phyloP scores from a whole-genome alignment of 2,888 invertebrate genomes.

The Platycheirus rosarum region DNA sequence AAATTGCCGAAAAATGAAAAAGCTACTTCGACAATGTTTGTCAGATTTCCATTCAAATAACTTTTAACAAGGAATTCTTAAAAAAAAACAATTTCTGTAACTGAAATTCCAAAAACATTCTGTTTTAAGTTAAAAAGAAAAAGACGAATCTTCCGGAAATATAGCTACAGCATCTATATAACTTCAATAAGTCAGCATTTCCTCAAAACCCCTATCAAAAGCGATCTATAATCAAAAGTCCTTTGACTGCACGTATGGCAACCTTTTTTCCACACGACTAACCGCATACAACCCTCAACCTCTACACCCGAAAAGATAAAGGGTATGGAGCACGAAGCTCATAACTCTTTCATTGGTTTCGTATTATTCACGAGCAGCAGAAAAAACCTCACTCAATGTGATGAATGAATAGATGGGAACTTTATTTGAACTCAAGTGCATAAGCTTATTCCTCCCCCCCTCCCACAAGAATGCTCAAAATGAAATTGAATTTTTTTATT shows the following conservation, averaged over 20 bases:
- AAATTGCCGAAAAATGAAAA: no score
- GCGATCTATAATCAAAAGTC: constrained; percentile 18
- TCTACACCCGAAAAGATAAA: not conserved
- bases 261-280: constrained; percentile 27
- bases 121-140: no score
- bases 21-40: no score
- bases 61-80: no score
- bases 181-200: constrained; percentile 21
- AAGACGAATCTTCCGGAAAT: no score
- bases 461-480: not conserved
- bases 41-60: no score
- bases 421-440: constrained; percentile 37
- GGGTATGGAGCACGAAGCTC: constrained; percentile 21
- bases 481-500: constrained; percentile 8
- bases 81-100: no score
- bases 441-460: constrained; percentile 4
- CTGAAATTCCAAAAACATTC: no score
- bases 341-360: constrained; percentile 42
- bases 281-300: constrained; percentile 8
- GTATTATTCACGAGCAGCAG: constrained; percentile 7
- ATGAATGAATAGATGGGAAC: constrained; percentile 19
- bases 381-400: constrained; percentile 5
- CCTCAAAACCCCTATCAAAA: constrained; percentile 7
- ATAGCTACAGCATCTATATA: no score
- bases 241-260: constrained; percentile 22